Conservation (phyloP, 2,797 vertebrate species). For the Artibeus lituratus region DNA sequence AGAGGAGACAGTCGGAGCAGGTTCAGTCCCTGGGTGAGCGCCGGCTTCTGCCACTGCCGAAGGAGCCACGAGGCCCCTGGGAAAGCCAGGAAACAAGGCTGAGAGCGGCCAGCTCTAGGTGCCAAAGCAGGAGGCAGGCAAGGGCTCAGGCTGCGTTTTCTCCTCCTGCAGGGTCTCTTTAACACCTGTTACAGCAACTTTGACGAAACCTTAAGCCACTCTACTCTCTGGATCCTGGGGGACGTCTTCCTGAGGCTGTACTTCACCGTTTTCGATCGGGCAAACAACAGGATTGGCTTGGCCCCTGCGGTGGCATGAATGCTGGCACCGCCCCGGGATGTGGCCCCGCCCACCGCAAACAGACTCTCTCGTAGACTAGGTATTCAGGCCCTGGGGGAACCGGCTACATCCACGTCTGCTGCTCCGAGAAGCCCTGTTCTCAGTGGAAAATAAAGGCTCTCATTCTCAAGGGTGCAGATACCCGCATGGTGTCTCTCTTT, state of each 20-base stretch:
- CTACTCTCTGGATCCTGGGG: constrained; percentile 66
- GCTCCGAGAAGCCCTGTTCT: background rate
- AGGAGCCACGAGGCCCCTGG: background rate
- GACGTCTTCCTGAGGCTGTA: constrained; percentile 69
- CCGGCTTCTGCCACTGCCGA: background rate
- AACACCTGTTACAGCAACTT: background rate
- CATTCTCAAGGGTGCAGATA: background rate
- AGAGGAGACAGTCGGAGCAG: background rate
- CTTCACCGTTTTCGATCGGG: constrained; percentile 62
- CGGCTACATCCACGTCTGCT: background rate
- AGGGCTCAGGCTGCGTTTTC: background rate
- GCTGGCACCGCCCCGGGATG: background rate
- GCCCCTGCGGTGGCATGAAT: background rate
- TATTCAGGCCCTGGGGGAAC: background rate
- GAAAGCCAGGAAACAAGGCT: background rate
- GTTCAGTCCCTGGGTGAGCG: background rate
- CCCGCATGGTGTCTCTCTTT: background rate
- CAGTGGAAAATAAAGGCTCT: background rate
- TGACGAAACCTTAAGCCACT: rapidly evolving
- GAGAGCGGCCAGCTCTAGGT: background rate
- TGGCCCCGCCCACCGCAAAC: background rate
- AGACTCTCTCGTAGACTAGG: rapidly evolving
- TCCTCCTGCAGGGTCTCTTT: rapidly evolving
- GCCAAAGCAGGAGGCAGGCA: rapidly evolving
- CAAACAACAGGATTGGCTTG: constrained; percentile 47